phyloP scores from a whole-genome alignment of 2,888 invertebrate species.

The Timema cristinae region DNA sequence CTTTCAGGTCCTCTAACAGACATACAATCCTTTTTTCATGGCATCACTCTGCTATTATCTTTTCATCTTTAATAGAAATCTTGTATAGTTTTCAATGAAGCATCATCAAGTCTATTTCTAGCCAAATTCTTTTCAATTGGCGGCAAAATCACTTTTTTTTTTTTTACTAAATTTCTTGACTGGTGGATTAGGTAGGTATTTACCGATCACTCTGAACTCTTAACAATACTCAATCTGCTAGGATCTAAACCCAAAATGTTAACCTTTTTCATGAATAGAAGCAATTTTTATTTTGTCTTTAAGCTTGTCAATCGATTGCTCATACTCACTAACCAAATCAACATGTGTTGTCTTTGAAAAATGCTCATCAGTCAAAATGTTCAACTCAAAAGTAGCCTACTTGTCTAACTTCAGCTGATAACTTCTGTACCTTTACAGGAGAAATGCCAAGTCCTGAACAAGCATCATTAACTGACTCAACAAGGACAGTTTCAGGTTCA shows the following conservation, averaged over 20 bases:
- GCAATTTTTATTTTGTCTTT: no score
- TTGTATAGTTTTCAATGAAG: not conserved
- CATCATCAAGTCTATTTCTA: constrained; percentile 8
- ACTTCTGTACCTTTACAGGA: not conserved
- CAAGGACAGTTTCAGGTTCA: no score
- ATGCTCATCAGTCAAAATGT: not conserved
- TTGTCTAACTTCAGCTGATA: not conserved
- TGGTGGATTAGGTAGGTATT: not conserved
- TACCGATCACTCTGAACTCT: constrained; percentile 3
- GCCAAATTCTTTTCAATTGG: not conserved
- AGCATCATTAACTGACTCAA: no score
- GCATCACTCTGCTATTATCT: constrained; percentile 1
- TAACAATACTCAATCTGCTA: constrained; percentile 12
- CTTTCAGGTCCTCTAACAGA: constrained; percentile 5
- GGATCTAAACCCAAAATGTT: no score
- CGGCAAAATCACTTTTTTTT: not conserved
- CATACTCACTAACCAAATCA: no score
- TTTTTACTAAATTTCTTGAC: not conserved
- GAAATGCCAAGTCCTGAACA: not conserved
- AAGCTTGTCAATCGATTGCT: no score
- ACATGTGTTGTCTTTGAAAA: no score
- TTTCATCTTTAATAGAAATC: constrained; percentile 8
- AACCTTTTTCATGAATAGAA: no score
- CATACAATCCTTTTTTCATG: constrained; percentile 13
- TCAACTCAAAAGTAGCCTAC: not conserved